These are phyloP conservation scores for Silurus meridionalis DNA, from an alignment of 2,113 vertebrate species.

Conservation along the genomic window DNA sequence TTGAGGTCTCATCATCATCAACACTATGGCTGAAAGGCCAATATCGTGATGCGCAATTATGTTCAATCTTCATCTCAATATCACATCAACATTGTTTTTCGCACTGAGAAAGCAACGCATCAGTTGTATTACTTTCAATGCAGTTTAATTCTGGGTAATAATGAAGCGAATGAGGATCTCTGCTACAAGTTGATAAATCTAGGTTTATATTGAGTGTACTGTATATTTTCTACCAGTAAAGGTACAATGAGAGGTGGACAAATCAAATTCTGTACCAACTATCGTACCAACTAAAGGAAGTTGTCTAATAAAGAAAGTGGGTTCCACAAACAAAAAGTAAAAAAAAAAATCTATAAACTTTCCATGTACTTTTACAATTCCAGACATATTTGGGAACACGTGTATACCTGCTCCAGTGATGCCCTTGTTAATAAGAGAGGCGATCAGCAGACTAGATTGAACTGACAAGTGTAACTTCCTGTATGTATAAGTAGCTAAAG, in stretches of 20 bases:
- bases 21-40: neutral
- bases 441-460: neutral
- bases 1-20: neutral
- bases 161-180: neutral
- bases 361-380: neutral
- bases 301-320: neutral
- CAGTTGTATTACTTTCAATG: neutral
- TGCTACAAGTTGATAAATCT: neutral
- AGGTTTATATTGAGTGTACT: neutral
- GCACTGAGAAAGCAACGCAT: neutral
- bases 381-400: neutral
- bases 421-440: neutral
- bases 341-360: neutral
- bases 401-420: neutral
- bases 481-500: neutral
- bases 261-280: neutral
- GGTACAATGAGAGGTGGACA: neutral
- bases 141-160: neutral
- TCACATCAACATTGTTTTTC: neutral
- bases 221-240: neutral
- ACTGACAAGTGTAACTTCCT: neutral
- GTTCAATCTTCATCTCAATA: neutral
- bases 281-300: too few relatives aligned
- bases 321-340: neutral
- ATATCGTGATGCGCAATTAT: neutral